Evolutionary conservation across 2,797 vertebrate species (phyloP).

Genomic region (Schizopygopsis pylzovi): DNA sequence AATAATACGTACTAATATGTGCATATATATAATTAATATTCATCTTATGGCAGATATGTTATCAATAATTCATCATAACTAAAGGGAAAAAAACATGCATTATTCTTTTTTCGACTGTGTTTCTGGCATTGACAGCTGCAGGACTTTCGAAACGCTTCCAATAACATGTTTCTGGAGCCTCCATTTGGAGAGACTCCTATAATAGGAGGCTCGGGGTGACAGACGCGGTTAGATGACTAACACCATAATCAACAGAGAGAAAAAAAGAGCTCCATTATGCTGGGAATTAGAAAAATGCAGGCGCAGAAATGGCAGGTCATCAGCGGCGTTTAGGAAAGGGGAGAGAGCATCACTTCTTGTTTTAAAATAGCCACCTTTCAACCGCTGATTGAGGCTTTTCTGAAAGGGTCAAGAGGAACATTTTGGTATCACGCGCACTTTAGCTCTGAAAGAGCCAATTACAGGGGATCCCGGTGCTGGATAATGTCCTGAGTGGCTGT

Average conservation of each 20-base stretch:
- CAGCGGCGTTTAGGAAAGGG: constrained; percentile 56
- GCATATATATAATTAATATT: background rate
- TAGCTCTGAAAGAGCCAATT: constrained; percentile 27
- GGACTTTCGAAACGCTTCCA: background rate
- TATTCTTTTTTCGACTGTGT: constrained; percentile 65
- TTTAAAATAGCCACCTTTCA: constrained; percentile 56
- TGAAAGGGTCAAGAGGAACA: constrained; percentile 30
- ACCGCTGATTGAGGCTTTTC: constrained; percentile 37
- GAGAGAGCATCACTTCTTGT: constrained; percentile 41
- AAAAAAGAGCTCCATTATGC: constrained; percentile 73
- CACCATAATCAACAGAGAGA: constrained; percentile 71
- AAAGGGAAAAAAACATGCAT: constrained; percentile 58
- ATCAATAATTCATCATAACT: background rate
- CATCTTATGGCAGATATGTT: background rate
- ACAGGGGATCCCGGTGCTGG: background rate
- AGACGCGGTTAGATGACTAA: constrained; percentile 71
- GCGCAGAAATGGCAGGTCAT: constrained; percentile 71
- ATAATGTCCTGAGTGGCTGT: constrained; percentile 35
- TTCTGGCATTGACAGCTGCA: constrained; percentile 70
- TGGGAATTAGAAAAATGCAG: constrained; percentile 75
- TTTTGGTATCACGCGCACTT: constrained; percentile 20
- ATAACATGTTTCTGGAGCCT: constrained; percentile 28
- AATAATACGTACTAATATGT: background rate
- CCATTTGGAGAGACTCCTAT: constrained; percentile 38
- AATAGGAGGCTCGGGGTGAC: constrained; percentile 52